These are phyloP conservation scores for Tipula confusa DNA, from an alignment of 2,888 invertebrate genomes.

Conservation along the genomic window DNA sequence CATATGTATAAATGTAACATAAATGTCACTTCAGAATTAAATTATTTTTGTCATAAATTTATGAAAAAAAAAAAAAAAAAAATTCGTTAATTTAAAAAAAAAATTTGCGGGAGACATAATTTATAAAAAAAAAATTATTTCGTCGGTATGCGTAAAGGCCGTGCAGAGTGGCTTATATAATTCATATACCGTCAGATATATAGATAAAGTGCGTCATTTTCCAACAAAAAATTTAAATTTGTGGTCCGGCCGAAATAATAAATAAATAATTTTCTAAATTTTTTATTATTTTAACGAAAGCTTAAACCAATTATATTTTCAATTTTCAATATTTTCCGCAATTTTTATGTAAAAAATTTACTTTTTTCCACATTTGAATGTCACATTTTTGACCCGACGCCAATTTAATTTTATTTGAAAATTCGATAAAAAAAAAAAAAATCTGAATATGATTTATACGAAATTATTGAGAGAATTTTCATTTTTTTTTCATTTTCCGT, in stretches of 20 bases:
- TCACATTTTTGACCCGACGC: slow-evolving; percentile 21
- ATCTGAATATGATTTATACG: not conserved
- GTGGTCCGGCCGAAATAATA: slow-evolving; percentile 3
- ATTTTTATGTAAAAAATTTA: not conserved
- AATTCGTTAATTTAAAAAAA: not conserved
- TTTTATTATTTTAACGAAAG: not conserved
- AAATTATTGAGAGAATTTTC: not conserved
- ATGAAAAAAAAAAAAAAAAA: not conserved
- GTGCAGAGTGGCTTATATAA: not conserved
- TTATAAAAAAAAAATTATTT: not conserved
- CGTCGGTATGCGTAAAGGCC: not conserved
- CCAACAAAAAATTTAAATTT: not conserved
- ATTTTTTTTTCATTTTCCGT: not conserved
- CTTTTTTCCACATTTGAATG: not conserved
- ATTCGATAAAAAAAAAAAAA: not conserved
- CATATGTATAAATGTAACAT: not conserved
- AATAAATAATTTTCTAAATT: not conserved
- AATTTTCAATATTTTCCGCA: not conserved
- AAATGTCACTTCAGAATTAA: not conserved
- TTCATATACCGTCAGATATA: not conserved
- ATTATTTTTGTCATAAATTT: slow-evolving; percentile 15
- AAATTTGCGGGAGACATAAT: not conserved
- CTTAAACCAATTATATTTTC: not conserved
- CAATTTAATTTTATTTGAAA: not conserved
- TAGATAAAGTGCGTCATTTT: not conserved